These are phyloP conservation scores for Solenodon paradoxus DNA, from an alignment of 2,113 vertebrate species.

Conservation along the genomic window DNA sequence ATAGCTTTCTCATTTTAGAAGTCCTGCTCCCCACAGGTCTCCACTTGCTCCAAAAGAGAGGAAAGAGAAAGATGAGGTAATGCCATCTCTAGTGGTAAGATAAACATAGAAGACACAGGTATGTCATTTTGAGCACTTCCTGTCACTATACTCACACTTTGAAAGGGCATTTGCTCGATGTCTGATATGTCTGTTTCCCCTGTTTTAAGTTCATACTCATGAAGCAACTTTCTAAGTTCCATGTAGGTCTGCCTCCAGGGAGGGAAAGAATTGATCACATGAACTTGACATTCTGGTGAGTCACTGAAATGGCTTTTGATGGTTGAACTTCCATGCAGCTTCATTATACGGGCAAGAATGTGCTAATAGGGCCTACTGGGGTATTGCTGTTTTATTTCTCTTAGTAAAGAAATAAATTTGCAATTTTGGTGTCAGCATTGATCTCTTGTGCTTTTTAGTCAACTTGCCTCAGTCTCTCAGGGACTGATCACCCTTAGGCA, in stretches of 20 bases:
- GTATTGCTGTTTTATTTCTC: not conserved
- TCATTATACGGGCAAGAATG: not conserved
- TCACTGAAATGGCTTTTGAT: not conserved
- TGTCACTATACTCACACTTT: not conserved
- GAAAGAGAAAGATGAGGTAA: no score
- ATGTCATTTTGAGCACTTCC: not conserved
- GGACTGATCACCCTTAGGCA: not conserved
- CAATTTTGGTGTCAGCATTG: not conserved
- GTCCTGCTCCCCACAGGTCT: no score
- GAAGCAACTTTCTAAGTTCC: not conserved
- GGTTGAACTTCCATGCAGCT: not conserved
- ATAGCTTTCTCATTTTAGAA: no score
- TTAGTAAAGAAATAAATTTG: not conserved
- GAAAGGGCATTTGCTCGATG: not conserved
- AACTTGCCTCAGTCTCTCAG: not conserved
- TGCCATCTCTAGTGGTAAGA: not conserved
- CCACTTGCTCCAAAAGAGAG: no score
- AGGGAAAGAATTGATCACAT: not conserved
- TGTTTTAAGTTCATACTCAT: not conserved
- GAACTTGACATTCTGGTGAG: not conserved
- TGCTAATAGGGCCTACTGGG: not conserved
- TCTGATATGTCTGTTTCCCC: not conserved
- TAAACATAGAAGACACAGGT: not conserved
- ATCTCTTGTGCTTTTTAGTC: not conserved
- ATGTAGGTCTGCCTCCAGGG: not conserved